These are phyloP conservation scores for Triplophysa rosa DNA, from an alignment of 2,113 vertebrate genomes.

Conservation along the genomic window DNA sequence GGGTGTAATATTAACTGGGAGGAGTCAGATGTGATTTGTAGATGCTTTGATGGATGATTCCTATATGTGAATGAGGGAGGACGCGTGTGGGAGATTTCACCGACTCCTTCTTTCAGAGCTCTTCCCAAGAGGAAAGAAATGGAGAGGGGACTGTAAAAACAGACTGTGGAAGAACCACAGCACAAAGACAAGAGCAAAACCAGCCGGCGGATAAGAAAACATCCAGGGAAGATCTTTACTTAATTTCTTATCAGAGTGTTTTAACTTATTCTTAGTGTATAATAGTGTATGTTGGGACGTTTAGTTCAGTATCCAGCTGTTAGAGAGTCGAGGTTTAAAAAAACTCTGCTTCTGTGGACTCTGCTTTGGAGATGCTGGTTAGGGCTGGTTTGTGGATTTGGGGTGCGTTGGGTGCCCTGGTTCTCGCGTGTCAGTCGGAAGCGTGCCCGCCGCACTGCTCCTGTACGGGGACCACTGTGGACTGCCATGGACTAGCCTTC, in stretches of 20 bases:
- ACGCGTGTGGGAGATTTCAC: conserved; percentile 20
- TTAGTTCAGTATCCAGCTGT: background rate
- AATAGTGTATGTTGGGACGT: conserved; percentile 4
- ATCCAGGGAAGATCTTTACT: conserved; percentile 16
- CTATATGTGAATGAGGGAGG: conserved; percentile 60
- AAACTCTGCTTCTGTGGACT: background rate
- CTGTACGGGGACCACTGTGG: conserved; percentile 89
- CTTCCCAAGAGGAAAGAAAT: conserved; percentile 59
- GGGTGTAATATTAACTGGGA: conserved; percentile 54
- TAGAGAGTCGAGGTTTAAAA: conserved; percentile 17
- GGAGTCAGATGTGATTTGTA: conserved; percentile 76
- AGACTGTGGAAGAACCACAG: background rate
- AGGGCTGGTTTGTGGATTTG: conserved; percentile 49
- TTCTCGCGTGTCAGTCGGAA: conserved; percentile 64
- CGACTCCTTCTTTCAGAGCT: conserved; percentile 15
- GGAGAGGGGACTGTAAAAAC: background rate
- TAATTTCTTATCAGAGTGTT: background rate
- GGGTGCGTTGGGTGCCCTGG: conserved; percentile 63
- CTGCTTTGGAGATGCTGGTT: conserved; percentile 54
- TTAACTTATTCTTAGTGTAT: background rate
- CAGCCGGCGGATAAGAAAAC: conserved; percentile 39
- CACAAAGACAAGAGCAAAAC: conserved; percentile 35
- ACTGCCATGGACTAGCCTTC: conserved; percentile 88
- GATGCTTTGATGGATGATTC: conserved; percentile 83
- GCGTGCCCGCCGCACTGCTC: conserved; percentile 86